Percentiles rank a stretch among this genome's conserved stretches.
Conservation (phyloP, 1,140 invertebrate genomes). For the Pachyrhynchus sulphureomaculatus region DNA sequence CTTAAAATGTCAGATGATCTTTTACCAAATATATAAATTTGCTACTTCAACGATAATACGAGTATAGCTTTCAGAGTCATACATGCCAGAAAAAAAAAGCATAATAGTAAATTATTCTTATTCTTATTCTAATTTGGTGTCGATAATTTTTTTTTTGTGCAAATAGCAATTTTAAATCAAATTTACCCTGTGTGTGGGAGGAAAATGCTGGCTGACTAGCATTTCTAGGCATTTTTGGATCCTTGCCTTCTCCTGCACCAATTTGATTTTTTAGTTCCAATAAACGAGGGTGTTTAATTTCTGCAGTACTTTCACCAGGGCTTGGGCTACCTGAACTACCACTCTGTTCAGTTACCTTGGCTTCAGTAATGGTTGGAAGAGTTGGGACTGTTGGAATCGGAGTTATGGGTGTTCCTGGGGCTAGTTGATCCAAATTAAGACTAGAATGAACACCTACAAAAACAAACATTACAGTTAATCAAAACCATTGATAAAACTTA, state of each 20-base stretch:
- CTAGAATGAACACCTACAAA: slow-evolving; percentile 77
- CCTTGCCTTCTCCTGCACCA: slow-evolving; percentile 36
- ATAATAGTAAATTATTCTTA: too few species aligned
- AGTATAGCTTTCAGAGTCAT: too few species aligned
- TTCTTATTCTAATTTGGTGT: too few species aligned
- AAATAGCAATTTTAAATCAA: too few species aligned
- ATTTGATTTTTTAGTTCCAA: slow-evolving; percentile 52
- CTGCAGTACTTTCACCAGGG: slow-evolving; percentile 37
- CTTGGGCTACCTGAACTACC: slow-evolving; percentile 44
- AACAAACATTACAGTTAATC: too few species aligned
- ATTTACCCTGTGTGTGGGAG: slow-evolving; percentile 63
- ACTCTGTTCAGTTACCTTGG: slow-evolving; percentile 68
- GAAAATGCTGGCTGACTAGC: slow-evolving; percentile 82
- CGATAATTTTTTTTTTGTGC: too few species aligned
- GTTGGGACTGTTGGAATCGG: slow-evolving; percentile 78
- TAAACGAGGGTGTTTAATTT: slow-evolving; percentile 45
- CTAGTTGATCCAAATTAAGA: slow-evolving; percentile 80
- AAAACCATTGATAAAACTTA: too few species aligned
- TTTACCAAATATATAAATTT: too few species aligned
- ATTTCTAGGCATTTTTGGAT: slow-evolving; percentile 67
- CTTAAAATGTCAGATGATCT: too few species aligned
- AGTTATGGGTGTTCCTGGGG: slow-evolving; percentile 66
- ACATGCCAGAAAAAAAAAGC: too few species aligned
- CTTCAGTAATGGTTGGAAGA: slow-evolving; percentile 84
- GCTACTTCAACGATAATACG: too few species aligned